phyloP scores from a whole-genome alignment of 2,888 invertebrate genomes.

The Thera obeliscata region DNA sequence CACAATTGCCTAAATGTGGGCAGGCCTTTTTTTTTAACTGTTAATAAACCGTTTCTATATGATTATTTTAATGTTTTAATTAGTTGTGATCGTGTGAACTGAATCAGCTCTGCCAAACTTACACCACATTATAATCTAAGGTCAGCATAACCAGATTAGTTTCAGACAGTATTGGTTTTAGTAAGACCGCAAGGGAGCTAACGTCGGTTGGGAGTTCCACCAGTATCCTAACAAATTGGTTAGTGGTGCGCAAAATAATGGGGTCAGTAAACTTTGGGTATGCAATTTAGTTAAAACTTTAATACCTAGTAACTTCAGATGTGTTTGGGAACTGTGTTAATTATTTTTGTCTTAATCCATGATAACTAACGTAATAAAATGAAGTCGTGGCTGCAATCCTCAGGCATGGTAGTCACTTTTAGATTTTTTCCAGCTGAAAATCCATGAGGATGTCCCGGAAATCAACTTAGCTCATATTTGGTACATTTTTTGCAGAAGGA shows the following conservation, averaged over 20 bases:
- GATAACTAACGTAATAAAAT: too few relatives aligned
- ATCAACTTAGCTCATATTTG: too few relatives aligned
- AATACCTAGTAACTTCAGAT: not conserved
- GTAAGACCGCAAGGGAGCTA: slow-evolving; percentile 3
- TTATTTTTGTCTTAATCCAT: not conserved
- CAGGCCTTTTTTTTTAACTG: too few relatives aligned
- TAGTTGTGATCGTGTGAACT: not conserved
- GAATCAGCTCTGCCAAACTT: not conserved
- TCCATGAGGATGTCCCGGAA: too few relatives aligned
- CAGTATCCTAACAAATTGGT: not conserved
- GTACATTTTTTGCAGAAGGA: too few relatives aligned
- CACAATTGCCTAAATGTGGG: too few relatives aligned
- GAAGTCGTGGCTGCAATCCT: too few relatives aligned
- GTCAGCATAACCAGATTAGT: not conserved
- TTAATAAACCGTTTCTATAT: too few relatives aligned
- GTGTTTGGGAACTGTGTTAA: not conserved
- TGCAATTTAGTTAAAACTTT: not conserved
- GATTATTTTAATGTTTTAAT: too few relatives aligned
- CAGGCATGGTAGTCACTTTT: too few relatives aligned
- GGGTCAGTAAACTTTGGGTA: not conserved
- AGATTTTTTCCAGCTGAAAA: too few relatives aligned
- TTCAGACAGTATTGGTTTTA: slow-evolving; percentile 1
- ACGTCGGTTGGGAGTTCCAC: not conserved
- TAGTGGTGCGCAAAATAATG: not conserved
- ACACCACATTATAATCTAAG: not conserved